phyloP scores from a whole-genome alignment of 2,888 invertebrate genomes.

The Cepaea hortensis region DNA sequence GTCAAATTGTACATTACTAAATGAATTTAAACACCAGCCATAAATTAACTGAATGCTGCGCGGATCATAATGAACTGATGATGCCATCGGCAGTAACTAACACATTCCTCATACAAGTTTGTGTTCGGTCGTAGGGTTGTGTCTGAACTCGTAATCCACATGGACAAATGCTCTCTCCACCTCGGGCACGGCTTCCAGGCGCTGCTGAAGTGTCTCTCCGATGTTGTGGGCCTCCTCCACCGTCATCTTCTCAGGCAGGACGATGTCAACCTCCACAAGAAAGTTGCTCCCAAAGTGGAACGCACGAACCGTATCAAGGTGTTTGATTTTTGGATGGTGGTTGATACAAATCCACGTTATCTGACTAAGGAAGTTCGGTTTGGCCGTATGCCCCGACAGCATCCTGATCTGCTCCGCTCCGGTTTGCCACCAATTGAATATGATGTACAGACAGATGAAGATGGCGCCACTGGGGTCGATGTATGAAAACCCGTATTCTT shows the following conservation, averaged over 20 bases:
- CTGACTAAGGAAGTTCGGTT: slow-evolving; percentile 72
- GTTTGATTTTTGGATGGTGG: slow-evolving; percentile 68
- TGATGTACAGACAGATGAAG: slow-evolving; percentile 77
- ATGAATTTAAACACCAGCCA: too few species aligned
- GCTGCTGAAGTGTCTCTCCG: slow-evolving; percentile 77
- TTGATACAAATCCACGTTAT: slow-evolving; percentile 73
- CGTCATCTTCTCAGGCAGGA: slow-evolving; percentile 76
- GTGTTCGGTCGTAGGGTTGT: slow-evolving; percentile 77
- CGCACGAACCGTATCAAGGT: slow-evolving; percentile 78
- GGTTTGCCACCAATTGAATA: slow-evolving; percentile 76
- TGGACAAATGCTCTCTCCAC: slow-evolving; percentile 79
- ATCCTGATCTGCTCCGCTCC: slow-evolving; percentile 75
- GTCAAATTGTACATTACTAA: too few species aligned
- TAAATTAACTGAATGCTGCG: too few species aligned
- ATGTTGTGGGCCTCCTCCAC: slow-evolving; percentile 77
- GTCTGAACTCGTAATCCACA: slow-evolving; percentile 77
- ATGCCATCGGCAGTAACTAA: too few species aligned
- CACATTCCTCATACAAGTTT: slow-evolving; percentile 70
- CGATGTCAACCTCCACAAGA: slow-evolving; percentile 76
- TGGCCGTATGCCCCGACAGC: slow-evolving; percentile 73
- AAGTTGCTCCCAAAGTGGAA: slow-evolving; percentile 78
- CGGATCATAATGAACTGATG: background rate
- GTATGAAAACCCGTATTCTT: slow-evolving; percentile 68
- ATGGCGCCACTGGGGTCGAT: slow-evolving; percentile 78
- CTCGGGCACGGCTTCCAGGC: slow-evolving; percentile 76